Percentiles rank a stretch among this genome's conserved stretches.
Conservation (phyloP, 2,113 vertebrate species). For the Sinocyclocheilus grahami region DNA sequence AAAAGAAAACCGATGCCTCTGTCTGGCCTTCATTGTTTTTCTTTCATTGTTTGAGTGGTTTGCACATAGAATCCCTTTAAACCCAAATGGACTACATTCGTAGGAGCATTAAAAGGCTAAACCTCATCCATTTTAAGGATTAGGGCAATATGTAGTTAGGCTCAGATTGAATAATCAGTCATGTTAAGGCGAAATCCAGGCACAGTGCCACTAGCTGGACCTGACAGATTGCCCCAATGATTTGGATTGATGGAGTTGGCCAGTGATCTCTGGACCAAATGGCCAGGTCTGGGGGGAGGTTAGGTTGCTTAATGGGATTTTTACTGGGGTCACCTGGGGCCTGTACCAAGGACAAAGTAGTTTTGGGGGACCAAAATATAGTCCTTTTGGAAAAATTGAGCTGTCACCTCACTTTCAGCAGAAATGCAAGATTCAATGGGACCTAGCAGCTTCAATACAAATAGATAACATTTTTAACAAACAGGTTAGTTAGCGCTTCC, state of each 20-base stretch:
- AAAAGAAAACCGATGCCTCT: slow-evolving; percentile 41
- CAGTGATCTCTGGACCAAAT: slow-evolving; percentile 45
- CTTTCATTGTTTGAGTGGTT: slow-evolving; percentile 28
- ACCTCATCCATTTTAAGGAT: slow-evolving; percentile 60
- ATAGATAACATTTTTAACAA: neutral
- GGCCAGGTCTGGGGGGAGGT: slow-evolving; percentile 37
- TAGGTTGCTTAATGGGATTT: slow-evolving; percentile 54
- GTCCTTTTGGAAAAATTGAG: neutral
- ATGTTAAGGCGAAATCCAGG: slow-evolving; percentile 45
- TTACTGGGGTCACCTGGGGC: slow-evolving; percentile 39
- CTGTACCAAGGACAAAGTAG: slow-evolving; percentile 14
- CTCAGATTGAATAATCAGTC: slow-evolving; percentile 62
- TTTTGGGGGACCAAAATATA: slow-evolving; percentile 13
- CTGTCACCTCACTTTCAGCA: neutral
- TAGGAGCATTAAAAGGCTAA: slow-evolving; percentile 60
- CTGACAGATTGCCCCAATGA: slow-evolving; percentile 56
- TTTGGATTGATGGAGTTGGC: slow-evolving; percentile 57
- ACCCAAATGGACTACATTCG: slow-evolving; percentile 55
- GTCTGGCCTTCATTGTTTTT: slow-evolving; percentile 9
- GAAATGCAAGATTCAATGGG: neutral
- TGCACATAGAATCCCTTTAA: slow-evolving; percentile 44
- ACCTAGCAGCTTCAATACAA: neutral
- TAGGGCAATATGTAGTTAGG: slow-evolving; percentile 58
- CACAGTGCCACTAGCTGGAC: slow-evolving; percentile 52
- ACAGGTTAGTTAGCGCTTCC: slow-evolving; percentile 5